phyloP scores from a whole-genome alignment of 2,888 invertebrate genomes.

The Hofmannophila pseudospretella region DNA sequence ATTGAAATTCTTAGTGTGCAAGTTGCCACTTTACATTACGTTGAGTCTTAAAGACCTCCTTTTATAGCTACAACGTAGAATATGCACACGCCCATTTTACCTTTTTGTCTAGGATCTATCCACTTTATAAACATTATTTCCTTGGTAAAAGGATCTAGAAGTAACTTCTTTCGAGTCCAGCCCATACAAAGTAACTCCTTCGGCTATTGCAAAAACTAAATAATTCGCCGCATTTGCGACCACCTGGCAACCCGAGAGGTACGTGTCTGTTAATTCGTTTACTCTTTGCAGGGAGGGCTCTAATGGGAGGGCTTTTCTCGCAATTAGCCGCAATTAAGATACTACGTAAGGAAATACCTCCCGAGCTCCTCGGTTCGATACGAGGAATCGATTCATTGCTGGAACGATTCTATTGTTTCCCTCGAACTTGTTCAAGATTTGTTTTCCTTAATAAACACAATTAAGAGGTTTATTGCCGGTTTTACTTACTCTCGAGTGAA shows the following conservation, averaged over 20 bases:
- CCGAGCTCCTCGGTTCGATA: slow-evolving; percentile 33
- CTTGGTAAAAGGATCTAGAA: no score
- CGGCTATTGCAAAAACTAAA: no score
- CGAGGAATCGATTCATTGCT: slow-evolving; percentile 32
- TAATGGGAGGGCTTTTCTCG: slow-evolving; percentile 69
- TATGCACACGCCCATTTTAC: no score
- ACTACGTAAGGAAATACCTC: slow-evolving; percentile 50
- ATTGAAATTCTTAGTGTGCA: no score
- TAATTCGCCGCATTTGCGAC: background rate
- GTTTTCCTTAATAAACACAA: slow-evolving; percentile 38
- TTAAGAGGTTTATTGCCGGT: slow-evolving; percentile 23
- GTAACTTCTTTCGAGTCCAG: no score
- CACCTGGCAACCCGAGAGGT: slow-evolving; percentile 37
- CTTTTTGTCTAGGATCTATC: no score
- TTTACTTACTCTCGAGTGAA: no score
- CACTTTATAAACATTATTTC: no score
- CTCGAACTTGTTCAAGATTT: slow-evolving; percentile 18
- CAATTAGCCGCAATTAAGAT: slow-evolving; percentile 73
- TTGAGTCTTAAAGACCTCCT: no score
- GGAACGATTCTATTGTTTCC: slow-evolving; percentile 25
- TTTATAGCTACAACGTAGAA: no score
- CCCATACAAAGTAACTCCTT: no score
- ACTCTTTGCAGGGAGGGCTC: slow-evolving; percentile 57
- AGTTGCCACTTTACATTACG: no score
- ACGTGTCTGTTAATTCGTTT: slow-evolving; percentile 72